Base-by-base conservation (phyloP, 2,797 vertebrate genomes). In the Clarias laeviceps region DNA sequence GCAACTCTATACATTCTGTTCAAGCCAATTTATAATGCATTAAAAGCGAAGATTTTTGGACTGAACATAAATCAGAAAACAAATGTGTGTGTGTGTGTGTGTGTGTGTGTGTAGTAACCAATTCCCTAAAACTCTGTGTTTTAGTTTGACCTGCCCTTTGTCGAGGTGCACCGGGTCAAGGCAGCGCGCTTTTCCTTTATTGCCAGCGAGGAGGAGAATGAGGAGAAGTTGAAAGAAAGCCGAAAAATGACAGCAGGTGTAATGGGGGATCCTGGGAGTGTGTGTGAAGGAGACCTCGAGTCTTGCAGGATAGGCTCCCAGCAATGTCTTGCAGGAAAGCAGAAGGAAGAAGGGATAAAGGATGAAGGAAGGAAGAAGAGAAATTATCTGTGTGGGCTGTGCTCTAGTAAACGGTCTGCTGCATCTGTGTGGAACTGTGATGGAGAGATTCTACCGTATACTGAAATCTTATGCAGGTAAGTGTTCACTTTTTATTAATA, bases 381-480 rank as follows among this genome's bases (percentile, higher is more conserved):
- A 9, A 22, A 91, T 29, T 85, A 94, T 45, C 81, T 95, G 45
- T 94, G 93, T 66, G 93, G 94, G 1, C 66, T 92, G 24, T 95
- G 93, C 89, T 95, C 95, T 88, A 91, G 86, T 9, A 93, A 94
- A 87, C 66, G 88, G 70, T 93, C 94, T 0, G 57, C 92, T 4
- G 92, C 87, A 37, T 96, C 95, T 0, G 94, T 95, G 90, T 97
- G 96, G 96, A 97, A 96, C 93, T 97, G 96, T 17, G 96, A 97
- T 17, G 96, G 96, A 74, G 96, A 97, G 91, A 92, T 96, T 64
- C 91, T 97, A 78, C 89, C 94, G 3, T 90, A 91, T 70, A 91
- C 93, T 0, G 89, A 96, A 50, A 94, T 97, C 84, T 89, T 90
- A 66, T 94, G 94, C 94, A 94, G 92, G 95, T 95, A 85, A 20